Base-by-base conservation (phyloP, 1,140 invertebrate species). In the Coelopa frigida region DNA sequence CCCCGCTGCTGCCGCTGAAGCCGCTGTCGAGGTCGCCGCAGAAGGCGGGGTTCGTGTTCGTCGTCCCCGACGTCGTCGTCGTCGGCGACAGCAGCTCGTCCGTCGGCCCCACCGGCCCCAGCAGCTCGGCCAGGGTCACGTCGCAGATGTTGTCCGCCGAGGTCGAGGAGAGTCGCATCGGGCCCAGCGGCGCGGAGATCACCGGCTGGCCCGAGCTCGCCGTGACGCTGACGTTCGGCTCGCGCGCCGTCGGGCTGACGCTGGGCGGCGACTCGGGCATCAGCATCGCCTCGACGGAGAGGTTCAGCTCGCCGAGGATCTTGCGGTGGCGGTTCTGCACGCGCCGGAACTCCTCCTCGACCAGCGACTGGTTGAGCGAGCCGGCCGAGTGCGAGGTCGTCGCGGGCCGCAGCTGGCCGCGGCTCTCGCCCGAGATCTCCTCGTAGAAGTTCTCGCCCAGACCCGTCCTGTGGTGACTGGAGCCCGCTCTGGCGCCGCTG, bases 381-480 rank as follows among this genome's bases (percentile, higher is more conserved):
- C 63, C 63, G 5, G 59, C 55, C 31, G 63, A 66, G 18, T 62
- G 59, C 20, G 61, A 65, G 17, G 54, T 57, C 18, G 56, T 49
- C 1, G 52, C 32, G 14, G 52, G 37, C n/a, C 54, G 50, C 37
- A 61, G 46, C 48, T 44, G 49, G 45, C 33, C 58, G 44, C 27
- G 56, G 35, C 23, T 35, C 44, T 23, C 12, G 31, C 72, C 59
- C 7, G 56, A 83, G 56, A 90, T 89, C 74, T 90, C 87, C 72
- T 89, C 87, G 63, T 90, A 90, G 60, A 90, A 88, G 65, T 90
- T 90, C 72, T 90, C 87, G 63, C 85, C 82, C 11, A 82, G 84
- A 3, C 83, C 83, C 55, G 18, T 39, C 14, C n/a, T n/a, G n/a
- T 85, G 84, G 51, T 80, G 72, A 7, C 81, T 84, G 15, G 83